Evolutionary conservation across 2,888 invertebrate species (phyloP), one percentile per base, ranked within the genome.

Genomic region (Heliconius cydno): DNA sequence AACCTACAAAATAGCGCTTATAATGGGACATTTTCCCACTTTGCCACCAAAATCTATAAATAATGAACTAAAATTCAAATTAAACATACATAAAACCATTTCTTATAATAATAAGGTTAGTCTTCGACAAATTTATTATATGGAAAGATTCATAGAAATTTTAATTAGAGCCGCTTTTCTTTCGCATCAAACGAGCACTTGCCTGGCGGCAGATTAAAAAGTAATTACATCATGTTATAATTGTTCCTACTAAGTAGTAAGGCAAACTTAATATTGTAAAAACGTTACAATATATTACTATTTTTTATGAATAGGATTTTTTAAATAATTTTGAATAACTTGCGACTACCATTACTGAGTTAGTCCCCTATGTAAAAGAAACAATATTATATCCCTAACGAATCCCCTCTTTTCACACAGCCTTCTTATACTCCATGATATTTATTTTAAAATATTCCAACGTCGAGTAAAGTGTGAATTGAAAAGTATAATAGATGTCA

Each of bases 401-500:
- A 28, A 28, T 41, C 63, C 46, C 46, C 28, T 63, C 41, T 28
- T 66, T 65, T 30, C 22, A 38, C 22, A 46, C 3, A 41, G 3
- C 65, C 38, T 28, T 38, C 63, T 75, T 28, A 46, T 22, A 52
- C n/a, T 30, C 52, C 46, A 72, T 52, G 46, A 65, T 72, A 72
- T 41, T 72, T 41, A 60, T 78, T 75, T 79, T 75, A 75, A 75
- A 79, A 79, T 79, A 75, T 79, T 75, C 57, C 66, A 72, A 71
- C 76, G 68, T 80, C 68, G 67, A 77, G 81, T 82, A 79, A 78
- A 82, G 80, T 82, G 82, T 76, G 80, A 83, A 83, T 80, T 82
- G 82, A 81, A 83, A 82, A 83, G 83, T 78, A 82, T 84, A 84
- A 84, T 86, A 85, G 85, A 84, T 84, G 82, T 85, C 84, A 84